Percentiles rank a stretch among this genome's conserved stretches.
Conservation (phyloP, 2,888 invertebrate genomes). For the Hirtodrosophila duncani region DNA sequence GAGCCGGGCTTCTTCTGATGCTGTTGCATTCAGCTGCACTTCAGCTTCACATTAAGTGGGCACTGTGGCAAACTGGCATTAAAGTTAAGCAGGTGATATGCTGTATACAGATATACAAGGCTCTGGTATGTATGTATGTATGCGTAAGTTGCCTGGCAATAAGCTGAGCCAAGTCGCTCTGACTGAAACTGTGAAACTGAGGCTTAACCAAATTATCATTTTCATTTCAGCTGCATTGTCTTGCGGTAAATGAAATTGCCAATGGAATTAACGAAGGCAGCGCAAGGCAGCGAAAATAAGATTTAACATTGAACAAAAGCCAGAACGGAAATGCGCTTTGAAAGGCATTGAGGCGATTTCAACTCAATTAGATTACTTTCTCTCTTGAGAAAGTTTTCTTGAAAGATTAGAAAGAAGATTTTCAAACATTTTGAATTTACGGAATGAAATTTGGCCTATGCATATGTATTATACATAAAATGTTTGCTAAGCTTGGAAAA, state of each 20-base stretch:
- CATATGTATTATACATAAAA: too few species aligned
- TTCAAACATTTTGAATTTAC: too few species aligned
- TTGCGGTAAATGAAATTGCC: conserved; percentile 29
- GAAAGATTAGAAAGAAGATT: too few species aligned
- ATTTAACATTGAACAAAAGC: conserved; percentile 8
- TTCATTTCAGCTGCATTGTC: conserved; percentile 52
- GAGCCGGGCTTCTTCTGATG: conserved; percentile 24
- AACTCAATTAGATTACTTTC: too few species aligned
- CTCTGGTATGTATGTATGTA: background rate
- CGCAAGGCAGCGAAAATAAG: conserved; percentile 11
- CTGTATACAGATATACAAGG: background rate
- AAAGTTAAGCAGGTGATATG: conserved; percentile 11
- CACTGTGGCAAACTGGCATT: too few species aligned
- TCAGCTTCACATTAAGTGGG: conserved; percentile 49
- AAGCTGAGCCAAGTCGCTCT: conserved; percentile 9
- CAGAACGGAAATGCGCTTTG: background rate
- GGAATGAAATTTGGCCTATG: too few species aligned
- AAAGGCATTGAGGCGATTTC: too few species aligned
- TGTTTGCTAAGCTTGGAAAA: too few species aligned
- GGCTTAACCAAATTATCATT: conserved; percentile 69
- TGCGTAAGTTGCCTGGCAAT: background rate
- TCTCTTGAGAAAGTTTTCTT: too few species aligned
- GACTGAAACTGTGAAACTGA: conserved; percentile 23
- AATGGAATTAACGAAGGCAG: conserved; percentile 21
- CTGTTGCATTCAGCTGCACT: background rate